Evolutionary conservation across 1,140 invertebrate species (phyloP), one percentile per base, ranked within the genome.

Genomic region (Drosophila yakuba): DNA sequence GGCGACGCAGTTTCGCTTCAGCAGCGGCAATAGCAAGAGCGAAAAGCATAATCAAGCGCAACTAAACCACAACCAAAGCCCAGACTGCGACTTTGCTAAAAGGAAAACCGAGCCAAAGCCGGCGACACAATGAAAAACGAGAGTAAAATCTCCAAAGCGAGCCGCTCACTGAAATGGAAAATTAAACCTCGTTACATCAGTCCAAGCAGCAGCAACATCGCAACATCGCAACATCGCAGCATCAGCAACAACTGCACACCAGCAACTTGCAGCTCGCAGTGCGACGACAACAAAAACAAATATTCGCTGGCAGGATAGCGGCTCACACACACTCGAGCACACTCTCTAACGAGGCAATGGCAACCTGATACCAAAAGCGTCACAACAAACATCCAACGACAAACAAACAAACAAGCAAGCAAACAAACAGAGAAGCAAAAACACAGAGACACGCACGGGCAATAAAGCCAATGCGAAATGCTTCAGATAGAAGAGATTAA

Each of bases 111-210:
- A 68, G 47, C 51, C 32, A 55, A 78, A 80, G 73, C 54, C 62
- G 75, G 63, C 62, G 61, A 79, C 86, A 80, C 81, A 72, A 81
- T 78, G 83, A 91, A 91, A 90, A 91, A 91, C 88, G 88, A 91
- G 88, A 91, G 88, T 91, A 82, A 91, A 89, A 75, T 88, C 73
- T 74, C 74, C 78, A 79, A 86, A 86, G 83, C 83, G 48, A 90
- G 86, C 76, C 76, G 74, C 63, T 85, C 88, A 81, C 84, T 91
- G 88, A 91, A 91, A 91, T 91, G 88, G 88, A 91, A 91, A 91
- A 91, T 91, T 91, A 91, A 91, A 91, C 82, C 82, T 84, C 81
- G 88, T 91, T 91, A 88, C 88, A 84, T 91, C 88, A 91, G 88
- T 86, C 57, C 71, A 75, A 78, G 62, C 80, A 71, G 64, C 80